phyloP scores from a whole-genome alignment of 2,113 vertebrate species.

The Pelobates fuscus region DNA sequence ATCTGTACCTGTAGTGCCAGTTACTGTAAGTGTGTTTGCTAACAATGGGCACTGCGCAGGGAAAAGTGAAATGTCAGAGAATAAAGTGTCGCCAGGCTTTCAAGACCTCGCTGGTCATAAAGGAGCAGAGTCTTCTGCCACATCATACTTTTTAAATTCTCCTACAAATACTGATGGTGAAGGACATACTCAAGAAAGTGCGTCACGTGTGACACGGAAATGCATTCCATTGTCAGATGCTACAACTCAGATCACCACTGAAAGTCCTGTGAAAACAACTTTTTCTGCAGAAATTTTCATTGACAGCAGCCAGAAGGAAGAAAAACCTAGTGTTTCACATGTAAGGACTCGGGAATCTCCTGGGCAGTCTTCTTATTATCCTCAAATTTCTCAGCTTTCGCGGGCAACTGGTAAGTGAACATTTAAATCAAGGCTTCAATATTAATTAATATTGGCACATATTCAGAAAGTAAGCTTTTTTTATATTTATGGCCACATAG shows the following conservation, averaged over 20 bases:
- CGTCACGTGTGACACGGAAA: not conserved
- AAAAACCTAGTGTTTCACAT: fast-evolving
- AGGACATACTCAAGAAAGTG: not conserved
- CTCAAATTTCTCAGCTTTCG: conserved; percentile 27
- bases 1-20: not conserved
- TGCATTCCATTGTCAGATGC: conserved; percentile 58
- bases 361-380: not conserved
- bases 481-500: too few species aligned
- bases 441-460: too few species aligned
- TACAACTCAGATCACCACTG: conserved; percentile 67
- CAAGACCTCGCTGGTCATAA: too few species aligned
- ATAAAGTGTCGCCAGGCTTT: too few species aligned
- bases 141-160: not conserved
- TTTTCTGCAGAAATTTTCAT: conserved; percentile 67
- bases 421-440: not conserved
- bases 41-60: conserved; percentile 22
- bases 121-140: not conserved
- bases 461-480: too few species aligned
- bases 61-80: too few species aligned
- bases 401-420: conserved; percentile 61
- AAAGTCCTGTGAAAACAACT: conserved; percentile 51
- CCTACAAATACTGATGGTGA: not conserved
- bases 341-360: conserved; percentile 1
- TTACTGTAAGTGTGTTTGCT: not conserved
- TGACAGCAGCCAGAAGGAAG: not conserved